Evolutionary conservation across 2,113 vertebrate genomes (phyloP).

Genomic region (Lipotes vexillifer): DNA sequence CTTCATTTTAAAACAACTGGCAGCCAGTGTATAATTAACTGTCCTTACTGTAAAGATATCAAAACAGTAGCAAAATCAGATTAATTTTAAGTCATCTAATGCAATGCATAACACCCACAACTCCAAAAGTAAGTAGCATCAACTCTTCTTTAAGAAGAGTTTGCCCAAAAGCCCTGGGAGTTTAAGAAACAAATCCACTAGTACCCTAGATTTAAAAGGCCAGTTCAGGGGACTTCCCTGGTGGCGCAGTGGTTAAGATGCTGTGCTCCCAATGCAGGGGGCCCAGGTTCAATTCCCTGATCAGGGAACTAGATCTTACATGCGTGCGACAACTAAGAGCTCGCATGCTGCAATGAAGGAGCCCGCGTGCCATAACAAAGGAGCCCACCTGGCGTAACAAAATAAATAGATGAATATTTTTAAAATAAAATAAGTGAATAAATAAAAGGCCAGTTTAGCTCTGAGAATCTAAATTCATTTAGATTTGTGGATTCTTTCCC

Average conservation of each 20-base stretch:
- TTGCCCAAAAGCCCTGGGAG: not conserved
- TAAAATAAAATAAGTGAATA: too few relatives aligned
- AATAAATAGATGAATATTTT: too few relatives aligned
- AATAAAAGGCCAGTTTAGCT: not conserved
- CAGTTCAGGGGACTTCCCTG: not conserved
- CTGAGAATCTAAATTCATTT: conserved; percentile 7
- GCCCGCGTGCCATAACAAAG: too few relatives aligned
- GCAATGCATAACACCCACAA: conserved; percentile 35
- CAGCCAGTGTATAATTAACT: conserved; percentile 70
- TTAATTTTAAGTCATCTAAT: conserved; percentile 29
- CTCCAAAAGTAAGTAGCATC: not conserved
- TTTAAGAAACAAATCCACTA: conserved; percentile 31
- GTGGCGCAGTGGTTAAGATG: too few relatives aligned
- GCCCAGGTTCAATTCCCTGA: too few relatives aligned
- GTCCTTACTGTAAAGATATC: conserved; percentile 54
- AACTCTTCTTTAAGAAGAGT: not conserved
- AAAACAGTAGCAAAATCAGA: conserved; percentile 57
- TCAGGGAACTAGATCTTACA: too few relatives aligned
- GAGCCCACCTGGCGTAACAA: too few relatives aligned
- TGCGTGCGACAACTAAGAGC: too few relatives aligned
- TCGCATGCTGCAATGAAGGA: too few relatives aligned
- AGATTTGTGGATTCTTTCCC: conserved; percentile 12
- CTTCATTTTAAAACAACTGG: conserved; percentile 71
- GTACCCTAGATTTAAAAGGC: not conserved
- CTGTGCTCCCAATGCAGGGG: too few relatives aligned